phyloP scores from a whole-genome alignment of 2,113 vertebrate genomes.

The Proteles cristata region DNA sequence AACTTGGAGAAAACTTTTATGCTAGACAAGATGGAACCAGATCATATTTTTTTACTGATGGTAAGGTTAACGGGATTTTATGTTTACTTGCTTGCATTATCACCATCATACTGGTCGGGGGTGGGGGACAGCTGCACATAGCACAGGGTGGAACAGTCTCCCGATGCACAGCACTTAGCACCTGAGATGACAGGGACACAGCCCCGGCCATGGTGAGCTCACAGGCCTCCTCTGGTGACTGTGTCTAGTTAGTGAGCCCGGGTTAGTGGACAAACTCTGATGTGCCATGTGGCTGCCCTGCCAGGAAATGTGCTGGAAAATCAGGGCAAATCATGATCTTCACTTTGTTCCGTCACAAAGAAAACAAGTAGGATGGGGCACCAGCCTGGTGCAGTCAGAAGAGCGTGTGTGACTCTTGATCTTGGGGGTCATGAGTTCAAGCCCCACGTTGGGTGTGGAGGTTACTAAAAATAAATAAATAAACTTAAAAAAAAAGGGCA shows the following conservation, averaged over 20 bases:
- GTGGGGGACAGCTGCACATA: not conserved
- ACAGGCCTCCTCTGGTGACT: not conserved
- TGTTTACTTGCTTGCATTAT: not conserved
- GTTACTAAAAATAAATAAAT: not conserved
- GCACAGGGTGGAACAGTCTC: not conserved
- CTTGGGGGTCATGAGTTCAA: not conserved
- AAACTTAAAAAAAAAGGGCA: not conserved
- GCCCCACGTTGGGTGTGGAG: not conserved
- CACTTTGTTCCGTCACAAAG: not conserved
- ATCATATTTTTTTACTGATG: conserved; percentile 96
- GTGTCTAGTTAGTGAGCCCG: not conserved
- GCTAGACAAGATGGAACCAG: conserved; percentile 97
- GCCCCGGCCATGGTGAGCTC: not conserved
- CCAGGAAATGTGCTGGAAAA: not conserved
- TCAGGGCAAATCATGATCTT: not conserved
- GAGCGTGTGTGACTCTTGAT: not conserved
- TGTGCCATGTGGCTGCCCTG: not conserved
- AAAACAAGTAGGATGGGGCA: not conserved
- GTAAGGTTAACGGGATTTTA: conserved; percentile 82
- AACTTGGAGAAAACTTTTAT: conserved; percentile 96
- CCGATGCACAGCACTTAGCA: rapidly evolving
- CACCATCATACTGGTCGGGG: rapidly evolving
- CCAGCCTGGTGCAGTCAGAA: not conserved
- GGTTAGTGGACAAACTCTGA: not conserved
- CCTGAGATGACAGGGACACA: not conserved